These are phyloP conservation scores for Papilio gigon DNA, from an alignment of 2,888 invertebrate genomes.

Conservation along the genomic window DNA sequence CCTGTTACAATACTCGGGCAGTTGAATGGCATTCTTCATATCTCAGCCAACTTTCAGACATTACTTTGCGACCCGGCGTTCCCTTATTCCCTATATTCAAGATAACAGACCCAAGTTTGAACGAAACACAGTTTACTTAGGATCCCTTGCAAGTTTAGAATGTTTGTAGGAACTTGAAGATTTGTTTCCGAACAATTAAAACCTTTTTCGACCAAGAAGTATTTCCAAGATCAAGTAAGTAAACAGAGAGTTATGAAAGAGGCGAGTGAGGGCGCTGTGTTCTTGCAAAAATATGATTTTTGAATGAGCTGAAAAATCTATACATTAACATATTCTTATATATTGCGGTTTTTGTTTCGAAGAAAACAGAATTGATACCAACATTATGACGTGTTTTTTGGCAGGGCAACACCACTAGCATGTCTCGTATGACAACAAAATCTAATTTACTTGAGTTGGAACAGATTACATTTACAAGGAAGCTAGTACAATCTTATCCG, in stretches of 20 bases:
- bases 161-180: constrained; percentile 6
- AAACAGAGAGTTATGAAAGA: no score
- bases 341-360: no score
- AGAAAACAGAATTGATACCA: no score
- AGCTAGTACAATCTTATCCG: not conserved
- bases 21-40: constrained; percentile 20
- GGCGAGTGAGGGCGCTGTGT: no score
- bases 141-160: constrained; percentile 1
- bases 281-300: no score
- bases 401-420: no score
- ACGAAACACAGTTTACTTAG: constrained; percentile 12
- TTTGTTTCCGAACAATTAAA: not conserved
- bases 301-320: no score
- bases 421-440: not conserved
- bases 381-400: no score
- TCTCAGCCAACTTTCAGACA: constrained; percentile 18
- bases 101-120: constrained; percentile 11
- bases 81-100: constrained; percentile 22
- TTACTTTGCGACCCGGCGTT: constrained; percentile 20
- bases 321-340: no score
- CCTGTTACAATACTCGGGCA: constrained; percentile 6
- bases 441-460: not conserved
- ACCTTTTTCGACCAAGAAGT: not conserved
- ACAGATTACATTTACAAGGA: not conserved
- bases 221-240: not conserved